These are phyloP conservation scores for Mobula birostris DNA, from an alignment of 2,113 vertebrate genomes.

Conservation along the genomic window DNA sequence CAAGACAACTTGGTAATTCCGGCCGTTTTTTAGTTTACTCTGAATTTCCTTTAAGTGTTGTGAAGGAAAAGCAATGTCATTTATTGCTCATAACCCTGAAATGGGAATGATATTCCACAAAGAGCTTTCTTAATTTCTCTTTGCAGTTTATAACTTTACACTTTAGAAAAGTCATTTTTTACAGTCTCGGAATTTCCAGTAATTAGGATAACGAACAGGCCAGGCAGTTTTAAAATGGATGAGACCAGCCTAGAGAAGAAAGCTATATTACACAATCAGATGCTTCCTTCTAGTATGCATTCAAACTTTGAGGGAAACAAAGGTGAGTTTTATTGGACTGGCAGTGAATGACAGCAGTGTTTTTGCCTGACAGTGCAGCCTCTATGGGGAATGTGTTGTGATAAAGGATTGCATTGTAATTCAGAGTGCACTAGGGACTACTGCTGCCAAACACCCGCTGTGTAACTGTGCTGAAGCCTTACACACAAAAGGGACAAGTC, in stretches of 20 bases:
- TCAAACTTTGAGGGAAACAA: background rate
- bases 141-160: background rate
- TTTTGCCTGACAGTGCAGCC: background rate
- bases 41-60: too few species aligned
- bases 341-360: constrained; percentile 25
- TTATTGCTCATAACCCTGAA: background rate
- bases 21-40: too few species aligned
- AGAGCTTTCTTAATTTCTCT: background rate
- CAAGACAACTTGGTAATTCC: background rate
- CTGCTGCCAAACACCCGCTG: background rate
- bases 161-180: background rate
- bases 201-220: background rate
- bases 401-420: constrained; percentile 33
- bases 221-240: background rate
- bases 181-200: background rate
- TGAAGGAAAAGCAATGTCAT: background rate
- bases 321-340: background rate
- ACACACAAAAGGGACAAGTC: background rate
- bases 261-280: background rate
- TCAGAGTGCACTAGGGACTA: background rate
- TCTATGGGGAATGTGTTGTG: background rate
- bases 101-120: background rate
- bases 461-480: background rate
- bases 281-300: background rate
- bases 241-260: background rate